These are phyloP conservation scores for Meloidogyne exigua DNA, from an alignment of 1,140 invertebrate species.

Conservation along the genomic window DNA sequence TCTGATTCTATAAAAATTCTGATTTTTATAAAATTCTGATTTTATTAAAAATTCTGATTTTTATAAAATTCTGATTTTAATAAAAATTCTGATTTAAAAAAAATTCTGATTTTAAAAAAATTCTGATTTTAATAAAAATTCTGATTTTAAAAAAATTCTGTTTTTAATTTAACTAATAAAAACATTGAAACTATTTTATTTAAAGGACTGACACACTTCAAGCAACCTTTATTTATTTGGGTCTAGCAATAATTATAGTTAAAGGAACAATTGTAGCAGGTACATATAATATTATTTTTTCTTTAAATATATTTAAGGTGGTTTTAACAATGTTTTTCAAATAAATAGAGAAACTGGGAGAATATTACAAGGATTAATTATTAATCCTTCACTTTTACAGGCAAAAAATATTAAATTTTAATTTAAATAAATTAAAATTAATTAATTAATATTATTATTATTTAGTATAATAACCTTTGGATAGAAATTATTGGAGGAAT, in stretches of 20 bases:
- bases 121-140: too few relatives aligned
- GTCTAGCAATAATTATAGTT: slow-evolving; percentile 41
- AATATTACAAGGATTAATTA: slow-evolving; percentile 37
- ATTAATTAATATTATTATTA: not conserved
- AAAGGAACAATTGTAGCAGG: slow-evolving; percentile 53
- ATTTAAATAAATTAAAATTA: not conserved
- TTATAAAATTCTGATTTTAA: too few relatives aligned
- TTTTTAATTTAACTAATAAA: slow-evolving; percentile 24
- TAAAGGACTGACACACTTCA: slow-evolving; percentile 15
- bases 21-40: too few relatives aligned
- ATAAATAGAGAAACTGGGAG: slow-evolving; percentile 40
- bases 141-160: too few relatives aligned
- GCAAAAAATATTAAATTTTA: slow-evolving; percentile 18
- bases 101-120: too few relatives aligned
- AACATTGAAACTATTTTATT: too few relatives aligned
- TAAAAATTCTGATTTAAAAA: slow-evolving; percentile 10
- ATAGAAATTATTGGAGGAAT: slow-evolving; percentile 46
- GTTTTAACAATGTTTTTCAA: slow-evolving; percentile 37
- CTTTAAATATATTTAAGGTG: slow-evolving; percentile 28
- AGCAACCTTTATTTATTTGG: slow-evolving; percentile 40
- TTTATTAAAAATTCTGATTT: too few relatives aligned
- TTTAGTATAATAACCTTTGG: slow-evolving; percentile 51
- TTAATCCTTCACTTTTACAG: slow-evolving; percentile 41
- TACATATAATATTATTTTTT: not conserved
- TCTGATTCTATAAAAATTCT: too few relatives aligned